These are phyloP conservation scores for Drosophila buzzatii DNA, from an alignment of 2,888 invertebrate species.

Conservation along the genomic window DNA sequence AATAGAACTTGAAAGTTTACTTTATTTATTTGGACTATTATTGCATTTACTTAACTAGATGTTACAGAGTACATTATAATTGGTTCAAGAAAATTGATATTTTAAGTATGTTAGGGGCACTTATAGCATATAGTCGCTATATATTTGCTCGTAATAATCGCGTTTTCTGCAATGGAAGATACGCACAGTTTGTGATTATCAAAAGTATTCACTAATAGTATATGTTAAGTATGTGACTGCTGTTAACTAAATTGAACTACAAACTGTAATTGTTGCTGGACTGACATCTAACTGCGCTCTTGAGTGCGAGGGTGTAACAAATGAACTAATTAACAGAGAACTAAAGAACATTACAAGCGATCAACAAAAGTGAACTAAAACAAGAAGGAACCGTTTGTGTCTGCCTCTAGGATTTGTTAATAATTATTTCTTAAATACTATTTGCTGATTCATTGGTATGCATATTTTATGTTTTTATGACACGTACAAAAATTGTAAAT, in stretches of 20 bases:
- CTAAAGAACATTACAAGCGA: conserved; percentile 48
- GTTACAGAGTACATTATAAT: conserved; percentile 49
- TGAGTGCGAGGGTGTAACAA: conserved; percentile 72
- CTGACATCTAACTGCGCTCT: conserved; percentile 53
- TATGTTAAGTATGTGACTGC: conserved; percentile 12
- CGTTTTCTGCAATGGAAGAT: conserved; percentile 83
- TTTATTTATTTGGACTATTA: conserved; percentile 71
- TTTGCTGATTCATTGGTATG: conserved; percentile 48
- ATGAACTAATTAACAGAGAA: conserved; percentile 71
- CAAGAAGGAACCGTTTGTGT: conserved; percentile 62
- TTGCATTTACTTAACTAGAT: conserved; percentile 46
- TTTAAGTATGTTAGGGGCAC: conserved; percentile 26
- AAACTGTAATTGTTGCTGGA: conserved; percentile 38
- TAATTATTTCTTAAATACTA: conserved; percentile 52
- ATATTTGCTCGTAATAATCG: conserved; percentile 81
- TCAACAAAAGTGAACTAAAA: conserved; percentile 59
- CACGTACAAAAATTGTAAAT: conserved; percentile 61
- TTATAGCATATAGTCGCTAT: conserved; percentile 81
- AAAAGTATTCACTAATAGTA: conserved; percentile 22
- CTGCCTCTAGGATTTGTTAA: conserved; percentile 36
- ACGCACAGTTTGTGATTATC: conserved; percentile 52
- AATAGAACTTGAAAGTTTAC: conserved; percentile 62
- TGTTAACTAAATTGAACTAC: conserved; percentile 47
- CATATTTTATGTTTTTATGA: conserved; percentile 45
- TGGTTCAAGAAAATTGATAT: conserved; percentile 35